Evolutionary conservation across 2,888 invertebrate genomes (phyloP), one percentile per base, ranked within the genome.

Genomic region (Pterostichus madidus): DNA sequence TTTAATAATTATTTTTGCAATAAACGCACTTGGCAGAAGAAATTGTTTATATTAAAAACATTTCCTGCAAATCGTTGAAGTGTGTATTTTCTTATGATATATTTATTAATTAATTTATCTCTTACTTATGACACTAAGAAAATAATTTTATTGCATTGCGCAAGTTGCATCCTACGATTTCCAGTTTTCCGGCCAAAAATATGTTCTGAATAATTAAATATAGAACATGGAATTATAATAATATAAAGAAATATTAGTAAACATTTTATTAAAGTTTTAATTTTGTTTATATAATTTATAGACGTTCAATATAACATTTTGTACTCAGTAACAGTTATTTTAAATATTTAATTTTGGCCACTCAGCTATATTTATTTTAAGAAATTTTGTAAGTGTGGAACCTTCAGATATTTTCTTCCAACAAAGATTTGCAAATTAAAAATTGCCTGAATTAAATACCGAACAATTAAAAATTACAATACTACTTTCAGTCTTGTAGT

Each of bases 281-380:
- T 17, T 44, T 7, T 52, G 52, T 75, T 31, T 75, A 49, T 75
- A 75, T 75, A 52, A 8, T 31, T 75, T 75, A 75, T 75, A 24
- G 8, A 32, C 31, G 32, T 31, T 52, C 52, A 79, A 64, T 46
- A 81, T 39, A 39, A 39, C 39, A 39, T 39, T 81, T 15, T 81
- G 39, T 56, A 59, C 75, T 56, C 59, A 75, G 73, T 75, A 81
- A 75, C 73, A 81, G 81, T 81, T 81, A 81, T 81, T 81, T 81
- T 81, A 81, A 81, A 81, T 75, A 81, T 81, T 81, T 81, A 75
- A 81, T 61, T 81, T 81, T 81, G 81, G 81, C 81, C 53, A 32
- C 31, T 31, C 39, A 46, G 59, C 81, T 81, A 75, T 15, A 81
- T 81, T 81, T 81, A 81, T 81, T 81, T 81, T 81, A 75, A 81